phyloP scores from a whole-genome alignment of 1,140 invertebrate species.

The Mizuhopecten yessoensis region DNA sequence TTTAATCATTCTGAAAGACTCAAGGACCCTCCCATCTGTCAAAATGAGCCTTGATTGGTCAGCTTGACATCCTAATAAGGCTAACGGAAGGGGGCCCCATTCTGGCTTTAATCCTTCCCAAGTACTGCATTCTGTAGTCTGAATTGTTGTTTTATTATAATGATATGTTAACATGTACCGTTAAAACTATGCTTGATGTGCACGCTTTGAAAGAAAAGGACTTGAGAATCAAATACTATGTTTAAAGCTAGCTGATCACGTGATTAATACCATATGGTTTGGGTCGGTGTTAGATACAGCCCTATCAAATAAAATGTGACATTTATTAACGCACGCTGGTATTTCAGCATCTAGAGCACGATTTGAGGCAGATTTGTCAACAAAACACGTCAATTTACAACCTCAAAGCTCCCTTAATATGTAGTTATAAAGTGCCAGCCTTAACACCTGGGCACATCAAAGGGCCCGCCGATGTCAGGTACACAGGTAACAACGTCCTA shows the following conservation, averaged over 20 bases:
- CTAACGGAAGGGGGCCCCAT: neutral
- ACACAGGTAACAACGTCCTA: neutral
- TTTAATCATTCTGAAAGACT: conserved; percentile 10
- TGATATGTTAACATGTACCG: neutral
- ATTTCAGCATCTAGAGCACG: conserved; percentile 31
- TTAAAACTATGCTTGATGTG: neutral
- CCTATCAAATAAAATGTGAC: neutral
- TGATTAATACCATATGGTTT: neutral
- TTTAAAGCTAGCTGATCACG: neutral
- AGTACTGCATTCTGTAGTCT: neutral
- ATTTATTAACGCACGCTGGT: conserved; percentile 33
- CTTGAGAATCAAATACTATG: neutral
- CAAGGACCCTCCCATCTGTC: conserved; percentile 26
- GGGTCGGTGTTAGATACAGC: neutral
- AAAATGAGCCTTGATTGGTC: neutral
- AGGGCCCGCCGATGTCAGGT: neutral
- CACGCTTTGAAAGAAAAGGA: neutral
- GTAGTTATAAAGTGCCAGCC: conserved; percentile 5
- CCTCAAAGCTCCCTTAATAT: conserved; percentile 12
- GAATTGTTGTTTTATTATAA: neutral
- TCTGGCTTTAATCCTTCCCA: neutral
- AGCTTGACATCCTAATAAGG: neutral
- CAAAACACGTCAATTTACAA: conserved; percentile 39
- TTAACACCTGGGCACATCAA: conserved; percentile 24
- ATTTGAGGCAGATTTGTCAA: conserved; percentile 33